Evolutionary conservation across 1,140 invertebrate genomes (phyloP).

Genomic region (Tetragnatha versicolor): DNA sequence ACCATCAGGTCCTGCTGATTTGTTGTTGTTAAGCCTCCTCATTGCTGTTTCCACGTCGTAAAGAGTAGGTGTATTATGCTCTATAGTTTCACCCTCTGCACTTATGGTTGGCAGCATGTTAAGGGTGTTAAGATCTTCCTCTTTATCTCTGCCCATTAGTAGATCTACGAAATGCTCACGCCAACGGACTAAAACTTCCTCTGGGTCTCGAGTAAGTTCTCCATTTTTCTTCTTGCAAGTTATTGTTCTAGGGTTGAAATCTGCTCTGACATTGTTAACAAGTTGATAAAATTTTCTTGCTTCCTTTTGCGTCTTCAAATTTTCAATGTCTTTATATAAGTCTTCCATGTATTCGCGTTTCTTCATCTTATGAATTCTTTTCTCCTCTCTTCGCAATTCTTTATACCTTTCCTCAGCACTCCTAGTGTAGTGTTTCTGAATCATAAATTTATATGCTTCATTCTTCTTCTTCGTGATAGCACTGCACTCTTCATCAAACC

Average conservation of each 20-base stretch:
- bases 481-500: slow-evolving; percentile 4
- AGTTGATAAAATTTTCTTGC: slow-evolving; percentile 19
- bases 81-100: too few species aligned
- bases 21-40: too few species aligned
- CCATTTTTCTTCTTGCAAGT: not conserved
- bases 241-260: slow-evolving; percentile 5
- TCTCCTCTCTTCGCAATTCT: slow-evolving; percentile 8
- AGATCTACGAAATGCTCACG: slow-evolving; percentile 21
- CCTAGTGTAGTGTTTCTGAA: slow-evolving; percentile 25
- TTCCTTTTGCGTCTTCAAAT: slow-evolving; percentile 30
- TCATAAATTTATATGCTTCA: slow-evolving; percentile 26
- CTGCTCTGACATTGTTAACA: slow-evolving; percentile 13
- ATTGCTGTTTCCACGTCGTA: too few species aligned
- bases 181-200: slow-evolving; percentile 18
- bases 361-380: slow-evolving; percentile 1
- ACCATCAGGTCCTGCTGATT: too few species aligned
- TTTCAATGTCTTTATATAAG: slow-evolving; percentile 17
- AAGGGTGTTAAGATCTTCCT: too few species aligned
- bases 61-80: too few species aligned
- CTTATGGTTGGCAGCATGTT: too few species aligned
- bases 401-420: not conserved
- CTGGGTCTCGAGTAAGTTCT: slow-evolving; percentile 22
- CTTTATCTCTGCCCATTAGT: too few species aligned
- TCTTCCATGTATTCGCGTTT: slow-evolving; percentile 13
- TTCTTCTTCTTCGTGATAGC: slow-evolving; percentile 9